Percentiles rank a stretch among this genome's conserved stretches.
These are phyloP conservation scores for Pseudococcus longispinus DNA, from an alignment of 2,888 invertebrate species.

Conservation along the genomic window DNA sequence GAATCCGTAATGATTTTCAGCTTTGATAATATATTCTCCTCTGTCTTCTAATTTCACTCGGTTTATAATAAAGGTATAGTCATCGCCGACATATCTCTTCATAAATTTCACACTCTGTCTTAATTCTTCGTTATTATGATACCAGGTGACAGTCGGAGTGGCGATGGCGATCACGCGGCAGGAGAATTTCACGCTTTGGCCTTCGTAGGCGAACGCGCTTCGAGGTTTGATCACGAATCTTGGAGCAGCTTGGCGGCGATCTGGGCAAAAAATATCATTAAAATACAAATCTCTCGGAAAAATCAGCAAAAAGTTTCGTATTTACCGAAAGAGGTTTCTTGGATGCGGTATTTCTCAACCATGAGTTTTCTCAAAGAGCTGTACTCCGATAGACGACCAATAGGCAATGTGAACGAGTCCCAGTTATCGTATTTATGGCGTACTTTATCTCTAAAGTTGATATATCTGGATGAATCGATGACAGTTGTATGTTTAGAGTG, in stretches of 20 bases:
- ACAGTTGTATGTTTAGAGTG: slow-evolving; percentile 75
- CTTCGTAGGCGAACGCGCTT: slow-evolving; percentile 95
- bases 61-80: slow-evolving; percentile 97
- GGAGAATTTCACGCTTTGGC: slow-evolving; percentile 96
- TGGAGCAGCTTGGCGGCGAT: slow-evolving; percentile 96
- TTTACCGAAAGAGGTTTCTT: slow-evolving; percentile 92
- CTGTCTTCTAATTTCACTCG: slow-evolving; percentile 93
- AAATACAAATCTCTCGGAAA: background rate
- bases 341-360: slow-evolving; percentile 95
- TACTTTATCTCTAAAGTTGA: slow-evolving; percentile 85
- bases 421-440: slow-evolving; percentile 81
- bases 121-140: slow-evolving; percentile 88
- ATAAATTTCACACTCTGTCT: slow-evolving; percentile 98
- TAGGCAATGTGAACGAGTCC: slow-evolving; percentile 86
- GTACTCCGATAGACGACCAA: slow-evolving; percentile 96
- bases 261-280: slow-evolving; percentile 65
- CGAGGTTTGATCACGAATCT: slow-evolving; percentile 97
- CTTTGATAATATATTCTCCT: slow-evolving; percentile 95
- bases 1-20: slow-evolving; percentile 95
- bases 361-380: slow-evolving; percentile 93
- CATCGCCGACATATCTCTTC: slow-evolving; percentile 96
- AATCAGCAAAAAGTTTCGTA: slow-evolving; percentile 48
- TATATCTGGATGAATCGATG: slow-evolving; percentile 85
- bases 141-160: slow-evolving; percentile 95
- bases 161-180: slow-evolving; percentile 96